Percentiles rank a stretch among this genome's conserved stretches.
These are phyloP conservation scores for Gibbula magus DNA, from an alignment of 2,888 invertebrate species.

Conservation along the genomic window DNA sequence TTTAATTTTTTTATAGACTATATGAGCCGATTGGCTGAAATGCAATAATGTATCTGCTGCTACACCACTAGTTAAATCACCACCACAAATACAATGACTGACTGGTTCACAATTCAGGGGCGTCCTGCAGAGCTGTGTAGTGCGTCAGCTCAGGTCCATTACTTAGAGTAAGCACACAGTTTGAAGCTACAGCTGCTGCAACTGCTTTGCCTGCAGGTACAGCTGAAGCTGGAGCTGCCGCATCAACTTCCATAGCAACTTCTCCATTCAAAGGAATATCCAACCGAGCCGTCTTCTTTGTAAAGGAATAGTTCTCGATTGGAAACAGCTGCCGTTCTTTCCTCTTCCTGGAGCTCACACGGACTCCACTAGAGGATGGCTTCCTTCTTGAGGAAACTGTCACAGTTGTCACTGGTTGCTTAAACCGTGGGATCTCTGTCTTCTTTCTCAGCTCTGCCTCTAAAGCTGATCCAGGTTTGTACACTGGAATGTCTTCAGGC, in stretches of 20 bases:
- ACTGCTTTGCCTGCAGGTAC: not conserved
- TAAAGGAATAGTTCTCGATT: constrained; percentile 70
- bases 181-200: constrained; percentile 19
- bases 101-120: not conserved
- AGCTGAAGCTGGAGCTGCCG: not conserved
- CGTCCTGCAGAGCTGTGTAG: constrained; percentile 45
- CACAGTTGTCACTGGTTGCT: not conserved
- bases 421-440: not conserved
- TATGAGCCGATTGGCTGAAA: not conserved
- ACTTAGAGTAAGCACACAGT: constrained; percentile 42
- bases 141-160: constrained; percentile 47
- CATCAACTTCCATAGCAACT: not conserved
- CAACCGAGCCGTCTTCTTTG: constrained; percentile 36
- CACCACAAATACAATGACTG: not conserved
- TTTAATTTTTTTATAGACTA: constrained; percentile 3
- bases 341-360: constrained; percentile 67
- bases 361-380: constrained; percentile 34
- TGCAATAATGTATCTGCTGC: not conserved
- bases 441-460: constrained; percentile 10
- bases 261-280: constrained; percentile 12
- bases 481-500: not conserved
- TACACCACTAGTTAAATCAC: not conserved
- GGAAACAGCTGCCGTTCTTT: constrained; percentile 71
- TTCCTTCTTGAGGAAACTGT: not conserved
- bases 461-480: constrained; percentile 5